These are phyloP conservation scores for Pitta sordida DNA, from an alignment of 2,113 vertebrate genomes.

Conservation along the genomic window DNA sequence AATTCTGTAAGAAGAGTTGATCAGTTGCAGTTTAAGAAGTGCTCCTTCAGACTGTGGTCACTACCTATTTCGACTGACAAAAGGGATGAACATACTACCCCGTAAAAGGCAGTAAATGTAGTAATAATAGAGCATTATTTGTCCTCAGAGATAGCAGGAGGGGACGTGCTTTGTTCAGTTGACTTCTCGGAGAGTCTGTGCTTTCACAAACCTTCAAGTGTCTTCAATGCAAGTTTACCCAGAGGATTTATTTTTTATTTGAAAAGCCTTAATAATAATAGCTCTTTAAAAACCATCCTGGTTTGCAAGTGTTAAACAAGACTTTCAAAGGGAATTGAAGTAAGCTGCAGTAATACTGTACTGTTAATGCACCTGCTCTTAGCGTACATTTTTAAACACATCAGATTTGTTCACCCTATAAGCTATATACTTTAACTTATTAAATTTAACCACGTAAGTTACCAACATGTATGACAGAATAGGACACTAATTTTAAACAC, in stretches of 20 bases:
- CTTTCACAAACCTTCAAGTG: conserved; percentile 58
- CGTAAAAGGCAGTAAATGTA: not conserved
- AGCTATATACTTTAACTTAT: conserved; percentile 9
- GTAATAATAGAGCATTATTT: conserved; percentile 9
- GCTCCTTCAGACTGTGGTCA: not conserved
- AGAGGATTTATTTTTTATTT: conserved; percentile 32
- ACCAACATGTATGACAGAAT: not conserved
- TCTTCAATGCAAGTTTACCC: conserved; percentile 51
- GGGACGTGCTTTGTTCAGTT: not conserved
- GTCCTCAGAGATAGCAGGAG: not conserved
- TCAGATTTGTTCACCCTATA: not conserved
- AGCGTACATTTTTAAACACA: not conserved
- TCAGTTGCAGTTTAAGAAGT: not conserved
- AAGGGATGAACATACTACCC: not conserved
- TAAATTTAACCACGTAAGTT: not conserved
- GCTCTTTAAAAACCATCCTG: not conserved
- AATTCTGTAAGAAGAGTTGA: not conserved
- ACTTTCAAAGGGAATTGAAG: conserved; percentile 30
- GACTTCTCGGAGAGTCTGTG: conserved; percentile 53
- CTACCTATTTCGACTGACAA: not conserved
- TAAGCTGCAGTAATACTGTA: not conserved
- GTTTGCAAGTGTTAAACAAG: not conserved
- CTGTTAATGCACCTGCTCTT: not conserved
- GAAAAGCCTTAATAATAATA: conserved; percentile 68
- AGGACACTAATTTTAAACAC: not conserved